Conservation (phyloP, 2,888 invertebrate genomes). For the Machimus rusticus region DNA sequence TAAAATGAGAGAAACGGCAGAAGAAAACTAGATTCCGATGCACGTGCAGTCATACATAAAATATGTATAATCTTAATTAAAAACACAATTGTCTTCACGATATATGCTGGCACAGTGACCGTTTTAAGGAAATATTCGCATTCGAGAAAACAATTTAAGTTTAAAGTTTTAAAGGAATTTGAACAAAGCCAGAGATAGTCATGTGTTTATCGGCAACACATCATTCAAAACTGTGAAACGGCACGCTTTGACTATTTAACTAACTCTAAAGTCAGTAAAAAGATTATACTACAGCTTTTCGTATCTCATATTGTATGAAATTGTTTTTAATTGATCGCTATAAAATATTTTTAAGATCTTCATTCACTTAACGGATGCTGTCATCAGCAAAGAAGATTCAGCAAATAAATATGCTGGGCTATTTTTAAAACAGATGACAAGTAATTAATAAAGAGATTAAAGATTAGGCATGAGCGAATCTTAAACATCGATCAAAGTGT, state of each 20-base stretch:
- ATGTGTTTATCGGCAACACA: background rate
- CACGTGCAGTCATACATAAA: background rate
- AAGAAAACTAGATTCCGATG: background rate
- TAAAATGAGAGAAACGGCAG: background rate
- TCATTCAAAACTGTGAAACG: background rate
- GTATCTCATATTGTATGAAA: background rate
- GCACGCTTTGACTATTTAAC: too few species aligned
- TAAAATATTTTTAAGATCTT: background rate
- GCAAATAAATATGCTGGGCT: background rate
- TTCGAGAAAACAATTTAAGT: background rate
- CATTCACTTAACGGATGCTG: background rate
- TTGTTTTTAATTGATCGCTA: background rate
- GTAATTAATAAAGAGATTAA: background rate
- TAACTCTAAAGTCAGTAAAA: too few species aligned
- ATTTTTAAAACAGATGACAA: background rate
- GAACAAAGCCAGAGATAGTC: background rate
- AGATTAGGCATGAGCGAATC: too few species aligned
- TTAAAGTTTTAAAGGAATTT: background rate
- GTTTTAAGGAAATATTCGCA: background rate
- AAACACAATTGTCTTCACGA: background rate
- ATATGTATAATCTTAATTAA: background rate
- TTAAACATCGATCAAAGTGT: too few species aligned
- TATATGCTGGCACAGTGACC: background rate
- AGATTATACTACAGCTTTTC: background rate
- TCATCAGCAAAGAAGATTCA: background rate